Evolutionary conservation across 2,888 invertebrate species (phyloP).

Genomic region (Drosophila anomelani): DNA sequence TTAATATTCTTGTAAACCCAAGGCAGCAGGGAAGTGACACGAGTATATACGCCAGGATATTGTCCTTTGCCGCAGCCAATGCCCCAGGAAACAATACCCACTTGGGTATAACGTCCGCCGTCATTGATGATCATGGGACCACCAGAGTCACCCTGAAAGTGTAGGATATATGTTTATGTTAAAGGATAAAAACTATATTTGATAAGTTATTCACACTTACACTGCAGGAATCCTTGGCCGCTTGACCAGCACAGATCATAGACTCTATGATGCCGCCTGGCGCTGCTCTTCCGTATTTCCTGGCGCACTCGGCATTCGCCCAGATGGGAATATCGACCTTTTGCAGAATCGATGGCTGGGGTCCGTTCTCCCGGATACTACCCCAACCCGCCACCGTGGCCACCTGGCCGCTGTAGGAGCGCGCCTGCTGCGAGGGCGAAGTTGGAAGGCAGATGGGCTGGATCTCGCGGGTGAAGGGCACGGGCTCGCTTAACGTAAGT

Average conservation of each 20-base stretch:
- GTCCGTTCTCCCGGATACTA: constrained; percentile 89
- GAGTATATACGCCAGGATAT: constrained; percentile 95
- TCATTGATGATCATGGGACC: constrained; percentile 94
- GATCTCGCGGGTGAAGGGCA: constrained; percentile 89
- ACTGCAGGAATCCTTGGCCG: constrained; percentile 94
- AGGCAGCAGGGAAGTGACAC: constrained; percentile 92
- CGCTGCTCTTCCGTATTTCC: constrained; percentile 93
- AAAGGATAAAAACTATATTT: neutral
- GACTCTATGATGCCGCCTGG: constrained; percentile 94
- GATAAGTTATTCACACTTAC: constrained; percentile 86
- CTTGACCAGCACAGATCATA: constrained; percentile 94
- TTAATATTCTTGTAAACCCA: constrained; percentile 95
- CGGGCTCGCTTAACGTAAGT: constrained; percentile 91
- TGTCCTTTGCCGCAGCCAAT: constrained; percentile 96
- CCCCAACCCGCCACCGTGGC: constrained; percentile 96
- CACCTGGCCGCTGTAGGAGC: constrained; percentile 88
- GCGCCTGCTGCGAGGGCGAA: constrained; percentile 81
- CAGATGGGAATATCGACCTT: constrained; percentile 94
- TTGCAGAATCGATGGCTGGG: constrained; percentile 92
- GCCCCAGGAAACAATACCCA: constrained; percentile 96
- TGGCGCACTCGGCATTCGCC: constrained; percentile 91
- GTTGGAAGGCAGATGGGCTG: constrained; percentile 92
- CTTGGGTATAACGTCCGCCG: constrained; percentile 91
- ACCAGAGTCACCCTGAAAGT: constrained; percentile 92
- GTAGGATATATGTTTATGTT: neutral